Conservation (phyloP, 2,113 vertebrate species). For the Echinops telfairi region DNA sequence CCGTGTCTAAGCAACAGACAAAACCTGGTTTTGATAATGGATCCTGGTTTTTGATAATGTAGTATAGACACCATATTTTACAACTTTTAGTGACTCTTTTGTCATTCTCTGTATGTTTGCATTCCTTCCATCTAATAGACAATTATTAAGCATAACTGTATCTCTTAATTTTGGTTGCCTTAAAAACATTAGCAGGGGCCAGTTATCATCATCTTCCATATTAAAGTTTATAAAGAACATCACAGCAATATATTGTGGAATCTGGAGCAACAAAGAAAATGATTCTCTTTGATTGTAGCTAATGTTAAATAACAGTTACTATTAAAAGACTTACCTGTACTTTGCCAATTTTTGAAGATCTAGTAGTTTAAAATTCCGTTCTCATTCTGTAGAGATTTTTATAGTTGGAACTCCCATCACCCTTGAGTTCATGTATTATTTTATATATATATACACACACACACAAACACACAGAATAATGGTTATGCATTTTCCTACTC, state of each 20-base stretch:
- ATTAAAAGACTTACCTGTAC: constrained; percentile 77
- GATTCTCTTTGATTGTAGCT: constrained; percentile 80
- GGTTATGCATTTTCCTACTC: constrained; percentile 46
- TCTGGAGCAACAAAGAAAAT: constrained; percentile 82
- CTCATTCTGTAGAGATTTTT: constrained; percentile 46
- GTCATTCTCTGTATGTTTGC: not conserved
- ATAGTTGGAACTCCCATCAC: not conserved
- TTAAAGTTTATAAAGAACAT: constrained; percentile 84
- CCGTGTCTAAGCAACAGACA: constrained; percentile 21
- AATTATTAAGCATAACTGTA: constrained; percentile 75
- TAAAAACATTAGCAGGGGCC: constrained; percentile 81
- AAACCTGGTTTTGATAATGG: not conserved
- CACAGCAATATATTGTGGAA: constrained; percentile 83
- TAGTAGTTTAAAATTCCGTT: constrained; percentile 74
- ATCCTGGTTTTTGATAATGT: constrained; percentile 25
- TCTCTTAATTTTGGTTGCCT: constrained; percentile 78
- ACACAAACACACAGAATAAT: constrained; percentile 60
- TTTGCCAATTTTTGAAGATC: constrained; percentile 76
- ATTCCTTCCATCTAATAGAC: constrained; percentile 61
- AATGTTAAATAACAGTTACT: constrained; percentile 86
- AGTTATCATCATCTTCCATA: constrained; percentile 86
- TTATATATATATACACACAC: too few relatives aligned
- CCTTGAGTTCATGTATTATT: constrained; percentile 27
- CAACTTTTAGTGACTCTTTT: constrained; percentile 38
- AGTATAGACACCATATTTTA: not conserved